Conservation (phyloP, 1,140 invertebrate genomes). For the Calosoma granatense region DNA sequence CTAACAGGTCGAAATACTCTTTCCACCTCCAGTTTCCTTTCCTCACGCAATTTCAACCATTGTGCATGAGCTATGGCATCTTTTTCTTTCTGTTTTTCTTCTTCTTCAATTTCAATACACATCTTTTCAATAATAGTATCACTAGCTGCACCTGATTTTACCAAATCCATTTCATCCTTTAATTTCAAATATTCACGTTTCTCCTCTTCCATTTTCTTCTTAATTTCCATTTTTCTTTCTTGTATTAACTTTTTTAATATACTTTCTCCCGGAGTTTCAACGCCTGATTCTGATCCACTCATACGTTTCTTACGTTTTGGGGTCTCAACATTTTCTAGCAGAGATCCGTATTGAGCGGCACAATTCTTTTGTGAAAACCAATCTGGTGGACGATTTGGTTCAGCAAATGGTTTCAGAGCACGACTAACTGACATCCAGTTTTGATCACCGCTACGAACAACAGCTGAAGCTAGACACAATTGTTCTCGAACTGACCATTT, state of each 20-base stretch:
- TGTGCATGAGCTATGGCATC: conserved; percentile 50
- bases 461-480: conserved; percentile 75
- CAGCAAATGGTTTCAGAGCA: conserved; percentile 58
- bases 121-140: conserved; percentile 63
- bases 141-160: conserved; percentile 40
- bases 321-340: conserved; percentile 76
- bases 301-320: conserved; percentile 78
- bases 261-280: conserved; percentile 68
- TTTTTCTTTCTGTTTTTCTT: conserved; percentile 56
- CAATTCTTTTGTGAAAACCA: conserved; percentile 91
- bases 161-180: conserved; percentile 48
- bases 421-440: conserved; percentile 90
- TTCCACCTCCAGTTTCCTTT: conserved; percentile 45
- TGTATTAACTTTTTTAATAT: conserved; percentile 68
- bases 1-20: conserved; percentile 39
- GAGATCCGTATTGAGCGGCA: conserved; percentile 74
- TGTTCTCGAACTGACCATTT: conserved; percentile 78
- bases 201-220: conserved; percentile 55
- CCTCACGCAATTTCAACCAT: conserved; percentile 61
- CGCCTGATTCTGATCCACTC: conserved; percentile 40
- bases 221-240: conserved; percentile 68
- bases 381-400: conserved; percentile 66
- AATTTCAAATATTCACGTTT: conserved; percentile 60
- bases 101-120: conserved; percentile 60
- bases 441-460: conserved; percentile 80